Base-by-base conservation (phyloP, 1,140 invertebrate species). In the Pantala flavescens region DNA sequence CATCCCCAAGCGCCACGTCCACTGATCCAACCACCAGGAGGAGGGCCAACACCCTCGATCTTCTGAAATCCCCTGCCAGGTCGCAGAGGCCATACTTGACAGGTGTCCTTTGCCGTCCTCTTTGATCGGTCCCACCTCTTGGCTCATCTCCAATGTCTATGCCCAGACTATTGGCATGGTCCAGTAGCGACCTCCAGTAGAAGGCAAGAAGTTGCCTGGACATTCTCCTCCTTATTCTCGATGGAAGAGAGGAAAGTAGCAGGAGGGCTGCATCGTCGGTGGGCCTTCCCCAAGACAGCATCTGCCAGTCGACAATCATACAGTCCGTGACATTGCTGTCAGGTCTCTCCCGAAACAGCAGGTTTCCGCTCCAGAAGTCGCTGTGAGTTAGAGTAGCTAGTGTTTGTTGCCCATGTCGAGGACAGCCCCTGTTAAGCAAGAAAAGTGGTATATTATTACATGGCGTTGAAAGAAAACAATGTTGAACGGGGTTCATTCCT, bases 291-390 rank as follows among this genome's bases (percentile, higher is more conserved):
- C 91, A 88, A 0, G 90, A 91, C 73, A 92, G 89, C 91, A 93
- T 93, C 84, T 93, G 91, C 91, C 91, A 93, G 80, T 93, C 91
- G 21, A 93, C 81, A 23, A 92, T 90, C 23, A 87, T 86, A 78
- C 91, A 93, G 24, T 81, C 78, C 82, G 73, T 81, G 28, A 36
- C 28, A 84, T 7, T 74, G 23, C 83, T 84, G 55, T 87, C 84
- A 0, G 79, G 79, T 12, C 78, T 80, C 76, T 88, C 85, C 43
- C 84, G 83, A 78, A 93, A 93, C 74, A 92, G 84, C 10, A 93
- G 83, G 82, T 93, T 93, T 77, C 92, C 92, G 80, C 90, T 91
- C 91, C 91, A 93, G 80, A 93, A 93, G 79, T 93, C 92, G 0
- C 90, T 92, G 80, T 93, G 91, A 0, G 90, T 92, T 73, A 90